A percentile compares a stretch with the other conserved stretches of the same genome.
Evolutionary conservation across 2,888 invertebrate genomes (phyloP).

Genomic region (Lacanobia oleracea): DNA sequence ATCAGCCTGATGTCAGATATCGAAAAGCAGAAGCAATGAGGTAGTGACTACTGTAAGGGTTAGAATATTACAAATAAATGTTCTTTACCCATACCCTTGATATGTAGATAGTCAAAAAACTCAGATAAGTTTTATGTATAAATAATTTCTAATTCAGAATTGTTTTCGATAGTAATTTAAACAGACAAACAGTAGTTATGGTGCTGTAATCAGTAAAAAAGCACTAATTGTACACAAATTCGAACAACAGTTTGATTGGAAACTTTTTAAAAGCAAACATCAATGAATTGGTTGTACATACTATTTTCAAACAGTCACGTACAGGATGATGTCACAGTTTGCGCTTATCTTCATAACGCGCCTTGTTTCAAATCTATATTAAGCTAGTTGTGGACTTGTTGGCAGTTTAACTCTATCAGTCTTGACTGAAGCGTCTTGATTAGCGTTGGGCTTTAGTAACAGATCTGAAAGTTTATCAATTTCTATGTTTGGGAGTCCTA

Average conservation of each 20-base stretch:
- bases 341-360: too few relatives aligned
- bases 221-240: background rate
- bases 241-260: background rate
- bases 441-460: too few relatives aligned
- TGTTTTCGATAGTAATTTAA: background rate
- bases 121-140: background rate
- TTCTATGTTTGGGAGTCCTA: too few relatives aligned
- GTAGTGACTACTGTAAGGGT: too few relatives aligned
- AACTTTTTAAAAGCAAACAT: background rate
- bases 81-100: background rate
- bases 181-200: background rate
- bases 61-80: background rate
- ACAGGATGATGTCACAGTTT: background rate
- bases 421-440: too few relatives aligned
- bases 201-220: background rate
- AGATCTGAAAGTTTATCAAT: too few relatives aligned
- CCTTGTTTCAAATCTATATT: slow-evolving; percentile 2
- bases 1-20: background rate
- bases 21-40: background rate
- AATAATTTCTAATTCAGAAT: background rate
- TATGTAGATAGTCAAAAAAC: background rate
- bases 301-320: background rate
- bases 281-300: background rate
- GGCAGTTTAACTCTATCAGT: background rate
- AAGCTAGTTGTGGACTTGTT: slow-evolving; percentile 5